Evolutionary conservation across 2,797 vertebrate species (phyloP), one percentile per base, ranked within the genome.

Genomic region (Potorous gilbertii): DNA sequence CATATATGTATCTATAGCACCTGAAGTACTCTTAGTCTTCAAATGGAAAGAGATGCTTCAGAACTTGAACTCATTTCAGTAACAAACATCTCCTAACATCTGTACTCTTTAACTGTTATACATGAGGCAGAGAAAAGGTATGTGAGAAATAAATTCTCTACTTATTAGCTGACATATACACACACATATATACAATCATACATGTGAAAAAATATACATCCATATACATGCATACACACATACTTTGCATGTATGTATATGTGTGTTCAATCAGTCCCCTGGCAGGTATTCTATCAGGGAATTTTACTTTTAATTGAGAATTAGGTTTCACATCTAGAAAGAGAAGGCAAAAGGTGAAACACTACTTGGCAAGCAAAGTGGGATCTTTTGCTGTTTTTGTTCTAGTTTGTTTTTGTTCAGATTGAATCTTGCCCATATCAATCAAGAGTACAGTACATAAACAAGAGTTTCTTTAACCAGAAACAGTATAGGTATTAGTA

Each of bases 11-110:
- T 56, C 52, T 52, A 52, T 6, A 66, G 40, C 91, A 59, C n/a
- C 34, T 66, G 93, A 81, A 94, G n/a, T 91, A 91, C 31, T 94
- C 46, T 59, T 91, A 95, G 56, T 59, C 57, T 57, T 27, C 56
- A 54, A 55, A 0, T 87, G 56, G 46, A 52, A 96, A 56, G 90
- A 66, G 0, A 92, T 31, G 10, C 93, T 81, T 24, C 55, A 91
- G 54, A 24, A 94, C 94, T 94, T 66, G 1, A 93, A 92, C 57
- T 56, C 18, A 94, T 55, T 92, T 91, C 57, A 56, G 46, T 90
- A 96, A 56, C 91, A 93, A 10, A 6, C 1, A 93, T 74, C 90
- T 66, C 50, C 28, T 31, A 62, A 62, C 29, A 62, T 14, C 59
- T 31, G 34, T 62, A 62, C 12, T 34, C 12, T 62, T n/a, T 66